A percentile compares a stretch with the other conserved stretches of the same genome.
Conservation (phyloP, 2,888 invertebrate species). For the Meghimatium bilineatum region DNA sequence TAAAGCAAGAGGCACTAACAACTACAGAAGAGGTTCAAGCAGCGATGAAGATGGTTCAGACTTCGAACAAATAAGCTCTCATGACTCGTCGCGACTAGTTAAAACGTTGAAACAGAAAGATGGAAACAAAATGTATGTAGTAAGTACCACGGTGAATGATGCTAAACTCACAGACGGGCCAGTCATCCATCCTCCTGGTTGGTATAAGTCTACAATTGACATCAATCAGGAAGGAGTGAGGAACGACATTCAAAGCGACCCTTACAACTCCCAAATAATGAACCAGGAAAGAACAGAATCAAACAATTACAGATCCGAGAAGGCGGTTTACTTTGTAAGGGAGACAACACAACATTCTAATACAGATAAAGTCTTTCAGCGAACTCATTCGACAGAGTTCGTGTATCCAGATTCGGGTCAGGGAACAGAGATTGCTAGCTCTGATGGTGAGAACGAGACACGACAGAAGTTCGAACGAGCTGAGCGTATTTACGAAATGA, state of each 20-base stretch:
- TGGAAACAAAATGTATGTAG: constrained; percentile 41
- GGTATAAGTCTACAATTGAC: constrained; percentile 51
- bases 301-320: constrained; percentile 23
- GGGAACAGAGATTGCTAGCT: constrained; percentile 37
- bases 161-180: neutral
- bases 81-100: neutral
- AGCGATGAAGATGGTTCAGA: constrained; percentile 40
- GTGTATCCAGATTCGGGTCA: constrained; percentile 44
- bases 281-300: constrained; percentile 26
- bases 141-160: constrained; percentile 43
- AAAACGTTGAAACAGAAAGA: constrained; percentile 28
- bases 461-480: constrained; percentile 36
- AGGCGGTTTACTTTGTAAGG: constrained; percentile 45
- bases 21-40: constrained; percentile 20
- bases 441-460: constrained; percentile 40
- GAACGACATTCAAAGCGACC: constrained; percentile 12
- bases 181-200: constrained; percentile 27
- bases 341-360: constrained; percentile 27
- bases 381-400: constrained; percentile 29
- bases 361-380: neutral
- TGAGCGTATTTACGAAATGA: constrained; percentile 44
- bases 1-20: neutral
- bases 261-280: constrained; percentile 30
- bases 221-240: constrained; percentile 34
- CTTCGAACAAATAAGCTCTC: neutral